phyloP scores from a whole-genome alignment of 2,888 invertebrate genomes.

The Abrostola tripartita region DNA sequence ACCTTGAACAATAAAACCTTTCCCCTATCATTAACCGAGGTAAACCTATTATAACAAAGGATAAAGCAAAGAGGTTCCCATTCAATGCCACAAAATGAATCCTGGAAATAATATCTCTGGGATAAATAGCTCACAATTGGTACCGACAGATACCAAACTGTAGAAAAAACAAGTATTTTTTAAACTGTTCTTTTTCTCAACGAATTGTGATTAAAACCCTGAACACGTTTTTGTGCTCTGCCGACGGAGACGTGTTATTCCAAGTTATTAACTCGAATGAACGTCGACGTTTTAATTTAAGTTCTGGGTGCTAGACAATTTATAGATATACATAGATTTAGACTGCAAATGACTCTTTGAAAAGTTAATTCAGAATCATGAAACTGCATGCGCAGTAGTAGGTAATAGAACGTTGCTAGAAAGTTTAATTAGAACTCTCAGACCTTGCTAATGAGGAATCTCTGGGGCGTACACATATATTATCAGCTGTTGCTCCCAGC shows the following conservation, averaged over 20 bases:
- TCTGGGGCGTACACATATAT: constrained; percentile 1
- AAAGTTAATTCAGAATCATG: constrained; percentile 36
- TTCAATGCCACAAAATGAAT: constrained; percentile 11
- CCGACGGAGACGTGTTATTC: constrained; percentile 59
- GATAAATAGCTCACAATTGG: constrained; percentile 35
- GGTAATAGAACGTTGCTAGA: constrained; percentile 24
- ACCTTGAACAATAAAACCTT: no score
- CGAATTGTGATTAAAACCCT: constrained; percentile 51
- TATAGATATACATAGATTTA: constrained; percentile 37
- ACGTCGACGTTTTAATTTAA: constrained; percentile 60
- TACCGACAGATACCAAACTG: constrained; percentile 20
- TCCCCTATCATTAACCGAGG: not conserved
- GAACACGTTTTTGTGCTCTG: constrained; percentile 57
- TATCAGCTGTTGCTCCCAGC: constrained; percentile 16
- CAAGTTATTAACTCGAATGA: constrained; percentile 57
- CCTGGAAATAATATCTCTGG: constrained; percentile 4
- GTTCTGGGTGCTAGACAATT: constrained; percentile 38
- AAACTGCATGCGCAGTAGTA: constrained; percentile 36
- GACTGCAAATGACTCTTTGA: constrained; percentile 44
- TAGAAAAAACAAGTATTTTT: constrained; percentile 20
- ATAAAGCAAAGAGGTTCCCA: constrained; percentile 3
- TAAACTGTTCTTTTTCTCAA: constrained; percentile 30
- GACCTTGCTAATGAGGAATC: constrained; percentile 37
- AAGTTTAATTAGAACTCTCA: constrained; percentile 49
- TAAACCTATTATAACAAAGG: constrained; percentile 9